phyloP scores from a whole-genome alignment of 1,140 invertebrate genomes.

The Semibalanus balanoides region DNA sequence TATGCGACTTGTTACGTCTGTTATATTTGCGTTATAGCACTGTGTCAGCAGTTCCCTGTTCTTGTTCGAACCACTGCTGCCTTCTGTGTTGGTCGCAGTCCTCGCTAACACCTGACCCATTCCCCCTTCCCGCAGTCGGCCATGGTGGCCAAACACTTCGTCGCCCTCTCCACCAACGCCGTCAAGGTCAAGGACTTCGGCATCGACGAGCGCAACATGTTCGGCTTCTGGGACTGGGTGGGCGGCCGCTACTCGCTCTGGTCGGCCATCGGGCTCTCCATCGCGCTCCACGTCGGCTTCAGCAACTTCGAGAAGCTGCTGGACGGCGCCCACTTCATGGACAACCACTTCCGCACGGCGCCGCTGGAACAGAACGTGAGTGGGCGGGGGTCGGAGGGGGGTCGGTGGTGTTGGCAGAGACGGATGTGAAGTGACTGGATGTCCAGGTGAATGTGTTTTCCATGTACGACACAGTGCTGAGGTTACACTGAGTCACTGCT shows the following conservation, averaged over 20 bases:
- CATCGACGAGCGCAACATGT: slow-evolving; percentile 95
- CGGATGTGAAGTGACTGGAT: no score
- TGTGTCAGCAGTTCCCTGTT: no score
- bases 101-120: no score
- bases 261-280: slow-evolving; percentile 71
- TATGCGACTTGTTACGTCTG: no score
- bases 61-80: no score
- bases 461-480: no score
- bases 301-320: slow-evolving; percentile 90
- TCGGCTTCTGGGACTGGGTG: slow-evolving; percentile 99
- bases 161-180: slow-evolving; percentile 90
- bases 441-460: no score
- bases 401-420: background rate
- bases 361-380: slow-evolving; percentile 89
- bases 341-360: slow-evolving; percentile 78
- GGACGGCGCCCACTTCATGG: slow-evolving; percentile 65
- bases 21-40: no score
- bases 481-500: no score
- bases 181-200: slow-evolving; percentile 91
- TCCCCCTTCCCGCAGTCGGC: slow-evolving; percentile 52
- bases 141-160: slow-evolving; percentile 91
- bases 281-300: slow-evolving; percentile 83
- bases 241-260: slow-evolving; percentile 54
- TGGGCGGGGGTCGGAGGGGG: background rate
- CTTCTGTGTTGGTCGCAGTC: no score